These are phyloP conservation scores for Sebastes itinus DNA, from an alignment of 2,797 vertebrate genomes.

Conservation along the genomic window DNA sequence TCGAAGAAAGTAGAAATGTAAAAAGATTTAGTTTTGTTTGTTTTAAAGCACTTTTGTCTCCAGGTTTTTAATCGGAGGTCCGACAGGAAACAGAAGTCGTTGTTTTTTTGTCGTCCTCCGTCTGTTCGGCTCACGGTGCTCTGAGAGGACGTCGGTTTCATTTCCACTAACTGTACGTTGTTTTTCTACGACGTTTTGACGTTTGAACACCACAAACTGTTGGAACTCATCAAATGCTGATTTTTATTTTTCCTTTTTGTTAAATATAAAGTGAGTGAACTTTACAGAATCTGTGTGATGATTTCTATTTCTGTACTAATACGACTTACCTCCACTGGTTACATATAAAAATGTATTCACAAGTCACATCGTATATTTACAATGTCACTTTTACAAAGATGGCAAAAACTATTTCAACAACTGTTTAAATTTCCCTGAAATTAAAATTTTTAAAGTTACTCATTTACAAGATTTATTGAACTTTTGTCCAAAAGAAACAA, in stretches of 20 bases:
- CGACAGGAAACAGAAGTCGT: slow-evolving; percentile 65
- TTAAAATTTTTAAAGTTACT: neutral
- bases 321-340: neutral
- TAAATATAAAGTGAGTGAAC: slow-evolving; percentile 92
- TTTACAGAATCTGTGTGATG: slow-evolving; percentile 44
- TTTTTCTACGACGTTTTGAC: too few species aligned
- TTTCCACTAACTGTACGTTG: slow-evolving; percentile 76
- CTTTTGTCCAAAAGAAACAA: neutral
- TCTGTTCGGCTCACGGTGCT: slow-evolving; percentile 84
- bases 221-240: slow-evolving; percentile 91
- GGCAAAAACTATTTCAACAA: neutral
- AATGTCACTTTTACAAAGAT: neutral
- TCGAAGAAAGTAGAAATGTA: slow-evolving; percentile 47
- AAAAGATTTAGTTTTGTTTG: slow-evolving; percentile 38
- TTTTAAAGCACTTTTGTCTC: slow-evolving; percentile 87
- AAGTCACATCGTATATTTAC: neutral
- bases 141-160: slow-evolving; percentile 71
- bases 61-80: slow-evolving; percentile 65
- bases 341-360: neutral
- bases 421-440: neutral
- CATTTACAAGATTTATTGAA: neutral
- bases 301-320: neutral
- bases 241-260: slow-evolving; percentile 81
- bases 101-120: slow-evolving; percentile 38
- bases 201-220: slow-evolving; percentile 86